Base-by-base conservation (phyloP, 92 coral and sea anemone genomes). In the Paragorgia papillata region DNA sequence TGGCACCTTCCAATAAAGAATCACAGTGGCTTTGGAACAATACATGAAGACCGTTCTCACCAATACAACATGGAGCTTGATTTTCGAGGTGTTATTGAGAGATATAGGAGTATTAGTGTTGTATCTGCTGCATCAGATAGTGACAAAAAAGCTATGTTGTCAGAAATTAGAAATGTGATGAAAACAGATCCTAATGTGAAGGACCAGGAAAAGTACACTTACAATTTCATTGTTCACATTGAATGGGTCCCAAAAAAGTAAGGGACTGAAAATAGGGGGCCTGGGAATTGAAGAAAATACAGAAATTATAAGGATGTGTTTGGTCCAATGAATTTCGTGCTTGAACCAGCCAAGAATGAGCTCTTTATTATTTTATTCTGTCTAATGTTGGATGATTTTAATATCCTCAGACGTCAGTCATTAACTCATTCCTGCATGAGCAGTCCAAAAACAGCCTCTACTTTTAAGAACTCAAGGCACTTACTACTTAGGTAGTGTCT, bases 111-210 rank as follows among this genome's bases (percentile, higher is more conserved):
- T 19, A 59, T 90, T 7, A 90, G 97, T 76, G 88, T 88, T 0
- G 62, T 92, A 29, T 40, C 73, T 18, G 80, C 83, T 27, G 83
- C 96, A 62, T 75, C 68, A n/a, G 79, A 73, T 43, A 84, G 75
- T 2, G 91, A 80, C 77, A 85, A 80, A 62, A 68, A 55, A 67
- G 59, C 48, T 8, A 44, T 88, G 7, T 82, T 83, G 26, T 31
- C 79, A 19, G 84, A 77, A 66, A 76, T 92, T 30, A 82, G 86
- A 56, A 79, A 84, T 29, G 66, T 83, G 44, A 73, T 90, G 31
- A 66, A 74, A 55, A 83, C 74, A 31, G 85, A 92, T 80, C 89
- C 92, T 25, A 92, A 88, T 58, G 65, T 86, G 49, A 82, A 83
- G 75, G 89, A 88, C 30, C 76, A 55, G 29, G 46, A 87, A 83